Evolutionary conservation across 2,797 vertebrate genomes (phyloP).

Genomic region (Sebastolobus altivelis): DNA sequence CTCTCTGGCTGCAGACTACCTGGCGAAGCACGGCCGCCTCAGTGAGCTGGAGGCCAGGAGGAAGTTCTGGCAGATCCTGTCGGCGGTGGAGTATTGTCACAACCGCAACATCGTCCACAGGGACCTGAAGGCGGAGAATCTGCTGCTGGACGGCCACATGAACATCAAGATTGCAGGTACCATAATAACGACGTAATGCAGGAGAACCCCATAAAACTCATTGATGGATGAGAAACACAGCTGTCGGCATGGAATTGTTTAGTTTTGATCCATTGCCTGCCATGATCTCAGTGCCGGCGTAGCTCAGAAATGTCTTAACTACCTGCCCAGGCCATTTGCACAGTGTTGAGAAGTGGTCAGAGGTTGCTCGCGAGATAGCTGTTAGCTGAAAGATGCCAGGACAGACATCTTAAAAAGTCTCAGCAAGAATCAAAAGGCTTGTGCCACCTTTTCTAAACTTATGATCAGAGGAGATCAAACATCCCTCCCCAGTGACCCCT

Average conservation of each 20-base stretch:
- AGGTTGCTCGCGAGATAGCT: conserved; percentile 38
- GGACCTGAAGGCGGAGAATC: conserved; percentile 97
- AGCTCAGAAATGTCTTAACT: conserved; percentile 63
- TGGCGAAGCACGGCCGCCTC: conserved; percentile 95
- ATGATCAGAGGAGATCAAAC: conserved; percentile 16
- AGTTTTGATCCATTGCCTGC: conserved; percentile 42
- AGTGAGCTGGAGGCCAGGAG: conserved; percentile 94
- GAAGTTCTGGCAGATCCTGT: conserved; percentile 99
- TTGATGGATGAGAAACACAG: conserved; percentile 29
- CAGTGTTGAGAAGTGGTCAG: conserved; percentile 55
- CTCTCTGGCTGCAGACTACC: conserved; percentile 88
- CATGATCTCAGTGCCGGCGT: conserved; percentile 42
- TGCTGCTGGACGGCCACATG: conserved; percentile 96
- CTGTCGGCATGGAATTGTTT: conserved; percentile 8
- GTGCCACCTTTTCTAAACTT: conserved; percentile 30
- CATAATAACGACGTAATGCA: background rate
- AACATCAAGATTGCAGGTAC: conserved; percentile 99
- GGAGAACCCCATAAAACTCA: background rate
- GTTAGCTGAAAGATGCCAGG: conserved; percentile 31
- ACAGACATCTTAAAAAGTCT: conserved; percentile 26
- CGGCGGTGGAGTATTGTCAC: conserved; percentile 97
- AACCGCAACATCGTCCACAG: conserved; percentile 95
- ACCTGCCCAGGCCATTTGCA: conserved; percentile 55
- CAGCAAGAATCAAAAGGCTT: conserved; percentile 25
- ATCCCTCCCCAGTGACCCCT: background rate